Evolutionary conservation across 1,140 invertebrate genomes (phyloP), one percentile per base, ranked within the genome.

Genomic region (Drosophila kanapiae): DNA sequence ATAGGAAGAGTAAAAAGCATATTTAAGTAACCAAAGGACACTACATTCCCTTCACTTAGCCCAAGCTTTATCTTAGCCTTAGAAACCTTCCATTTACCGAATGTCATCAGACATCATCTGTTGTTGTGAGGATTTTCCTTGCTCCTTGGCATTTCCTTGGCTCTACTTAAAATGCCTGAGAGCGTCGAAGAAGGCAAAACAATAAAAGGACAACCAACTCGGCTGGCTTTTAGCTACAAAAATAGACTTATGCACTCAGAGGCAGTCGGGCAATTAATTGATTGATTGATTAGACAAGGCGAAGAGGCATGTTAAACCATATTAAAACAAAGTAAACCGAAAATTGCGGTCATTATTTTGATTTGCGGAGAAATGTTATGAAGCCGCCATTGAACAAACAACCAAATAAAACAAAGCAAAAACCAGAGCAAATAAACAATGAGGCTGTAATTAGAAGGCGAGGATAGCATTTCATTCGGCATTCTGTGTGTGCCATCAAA

Each of bases 261-360:
- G 75, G 42, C 57, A 77, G 54, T 43, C 47, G 59, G 59, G 27
- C 65, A 71, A 68, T 68, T 78, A 78, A 78, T 78, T 78, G 75
- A 78, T 78, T 78, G 75, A 78, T 78, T 78, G 75, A 78, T 78
- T 77, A 78, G 74, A 13, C 74, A 60, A 60, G 47, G n/a, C 42
- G 54, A 68, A 53, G 45, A 49, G 60, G 61, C 48, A 31, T 31
- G 58, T 56, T 67, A 45, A 63, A 63, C 51, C 45, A 45, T 61
- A 62, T 68, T 47, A 67, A 67, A 76, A 43, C 62, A 76, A 76
- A 76, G 67, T 54, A 77, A 77, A 56, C 74, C 75, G 37, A 69
- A 56, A 68, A 68, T 77, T 59, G 53, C 37, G 62, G 75, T 68
- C 62, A 64, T 75, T 72, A 72, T 72, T 72, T 72, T 71, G 67